A percentile compares a stretch with the other conserved stretches of the same genome.
These are phyloP conservation scores for Anastatus disparis DNA, from an alignment of 1,140 invertebrate species.

Conservation along the genomic window DNA sequence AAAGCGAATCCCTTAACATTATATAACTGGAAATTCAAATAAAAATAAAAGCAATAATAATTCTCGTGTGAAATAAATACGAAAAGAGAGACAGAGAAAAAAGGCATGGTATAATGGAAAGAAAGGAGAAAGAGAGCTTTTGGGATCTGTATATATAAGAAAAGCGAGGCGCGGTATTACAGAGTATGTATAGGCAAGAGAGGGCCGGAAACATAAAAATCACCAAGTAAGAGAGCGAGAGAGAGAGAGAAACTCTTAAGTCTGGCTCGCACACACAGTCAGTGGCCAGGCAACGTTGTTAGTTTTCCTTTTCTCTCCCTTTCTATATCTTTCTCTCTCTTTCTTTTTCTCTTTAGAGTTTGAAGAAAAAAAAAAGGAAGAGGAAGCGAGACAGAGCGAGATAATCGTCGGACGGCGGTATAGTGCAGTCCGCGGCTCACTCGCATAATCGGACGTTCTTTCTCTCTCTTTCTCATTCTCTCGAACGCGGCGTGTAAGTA, in stretches of 20 bases:
- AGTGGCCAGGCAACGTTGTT: too few relatives aligned
- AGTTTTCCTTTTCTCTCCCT: too few relatives aligned
- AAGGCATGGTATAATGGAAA: too few relatives aligned
- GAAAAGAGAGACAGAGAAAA: neutral
- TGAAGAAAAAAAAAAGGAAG: neutral
- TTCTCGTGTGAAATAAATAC: too few relatives aligned
- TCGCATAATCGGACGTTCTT: constrained; percentile 34
- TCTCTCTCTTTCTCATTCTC: constrained; percentile 43
- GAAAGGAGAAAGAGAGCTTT: too few relatives aligned
- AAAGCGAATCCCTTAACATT: too few relatives aligned
- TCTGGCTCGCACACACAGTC: neutral
- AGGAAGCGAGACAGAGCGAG: neutral
- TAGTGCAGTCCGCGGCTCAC: constrained; percentile 15
- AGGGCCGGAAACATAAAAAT: constrained; percentile 40
- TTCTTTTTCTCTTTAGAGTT: too few relatives aligned
- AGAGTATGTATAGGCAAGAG: neutral
- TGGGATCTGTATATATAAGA: too few relatives aligned
- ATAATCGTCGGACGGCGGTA: neutral
- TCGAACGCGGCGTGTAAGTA: constrained; percentile 28
- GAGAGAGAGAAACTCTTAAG: neutral
- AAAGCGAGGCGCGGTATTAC: neutral
- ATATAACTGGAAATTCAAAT: too few relatives aligned
- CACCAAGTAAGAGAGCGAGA: constrained; percentile 1
- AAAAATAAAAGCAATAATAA: too few relatives aligned
- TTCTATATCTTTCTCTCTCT: too few relatives aligned